These are phyloP conservation scores for Muschampia plurimacula DNA, from an alignment of 2,888 invertebrate species.

Conservation along the genomic window DNA sequence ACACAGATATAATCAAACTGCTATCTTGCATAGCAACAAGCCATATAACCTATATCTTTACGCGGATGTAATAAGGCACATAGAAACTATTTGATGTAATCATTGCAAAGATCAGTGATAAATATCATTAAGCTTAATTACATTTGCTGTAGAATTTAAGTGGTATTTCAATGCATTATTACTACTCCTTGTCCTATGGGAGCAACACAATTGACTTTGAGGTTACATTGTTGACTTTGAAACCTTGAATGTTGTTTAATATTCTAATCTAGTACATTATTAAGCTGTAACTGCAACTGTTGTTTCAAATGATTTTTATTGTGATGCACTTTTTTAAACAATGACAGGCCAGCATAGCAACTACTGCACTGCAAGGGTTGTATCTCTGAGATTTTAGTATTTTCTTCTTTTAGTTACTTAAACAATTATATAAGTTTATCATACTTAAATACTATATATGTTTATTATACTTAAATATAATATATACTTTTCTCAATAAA, in stretches of 20 bases:
- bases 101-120: conserved; percentile 58
- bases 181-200: conserved; percentile 26
- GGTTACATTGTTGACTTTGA: conserved; percentile 24
- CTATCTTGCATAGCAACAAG: conserved; percentile 79
- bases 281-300: conserved; percentile 22
- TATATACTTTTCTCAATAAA: neutral
- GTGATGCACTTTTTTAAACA: neutral
- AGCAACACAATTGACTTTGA: neutral
- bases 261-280: conserved; percentile 34
- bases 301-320: conserved; percentile 17
- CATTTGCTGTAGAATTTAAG: conserved; percentile 48
- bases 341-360: no score
- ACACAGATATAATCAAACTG: conserved; percentile 42
- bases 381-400: no score
- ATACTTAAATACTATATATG: no score
- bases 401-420: no score
- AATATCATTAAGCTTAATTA: conserved; percentile 51
- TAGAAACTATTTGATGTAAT: conserved; percentile 69
- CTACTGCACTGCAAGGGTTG: no score
- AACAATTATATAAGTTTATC: no score
- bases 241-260: conserved; percentile 34
- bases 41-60: conserved; percentile 60
- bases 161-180: conserved; percentile 46
- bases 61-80: conserved; percentile 57
- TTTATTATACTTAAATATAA: no score